Base-by-base conservation (phyloP, 2,797 vertebrate species). In the Chrysocyon brachyurus region DNA sequence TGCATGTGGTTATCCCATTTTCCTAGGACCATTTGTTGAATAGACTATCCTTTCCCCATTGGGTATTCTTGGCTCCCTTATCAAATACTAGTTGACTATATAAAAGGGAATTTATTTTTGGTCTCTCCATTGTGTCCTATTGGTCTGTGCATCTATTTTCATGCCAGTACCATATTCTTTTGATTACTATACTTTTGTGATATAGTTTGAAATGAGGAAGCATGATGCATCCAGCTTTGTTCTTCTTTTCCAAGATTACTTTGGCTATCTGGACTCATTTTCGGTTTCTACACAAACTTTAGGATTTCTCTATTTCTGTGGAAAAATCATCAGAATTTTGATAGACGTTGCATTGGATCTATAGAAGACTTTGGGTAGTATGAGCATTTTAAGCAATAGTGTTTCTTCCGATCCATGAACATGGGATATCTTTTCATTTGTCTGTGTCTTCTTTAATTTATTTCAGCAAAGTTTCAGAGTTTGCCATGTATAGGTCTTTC, bases 381-480 rank as follows among this genome's bases (percentile, higher is more conserved):
- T 19, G 61, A 24, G 26, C 10, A 85, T 16, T 77, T 85, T 59
- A 90, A 90, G 78, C 70, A 78, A 57, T 52, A 84, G 68, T 77
- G 84, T 84, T 49, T 84, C 36, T 77, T 85, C 61, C 68, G 19
- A 68, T 31, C 36, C 36, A 90, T 90, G 73, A 90, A 90, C 19
- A 75, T 46, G 4, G 19, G 31, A 7, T 68, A 59, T 36, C 6
- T 78, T 66, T 78, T 33, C 52, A n/a, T 61, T 85, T 56, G 31
- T 49, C n/a, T 77, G 16, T 90, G 70, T 52, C 70, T 83, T 83
- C 57, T 73, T 91, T 83, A 64, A 83, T 83, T 85, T 68, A n/a
- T 78, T 79, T 86, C n/a, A 56, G 56, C 56, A 70, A 36, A 90
- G 72, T n/a, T 61, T 78, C 59, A 26, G 0, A 70, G 17, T 54